These are phyloP conservation scores for Hippocampus guttulatus DNA, from an alignment of 2,113 vertebrate species.

Conservation along the genomic window DNA sequence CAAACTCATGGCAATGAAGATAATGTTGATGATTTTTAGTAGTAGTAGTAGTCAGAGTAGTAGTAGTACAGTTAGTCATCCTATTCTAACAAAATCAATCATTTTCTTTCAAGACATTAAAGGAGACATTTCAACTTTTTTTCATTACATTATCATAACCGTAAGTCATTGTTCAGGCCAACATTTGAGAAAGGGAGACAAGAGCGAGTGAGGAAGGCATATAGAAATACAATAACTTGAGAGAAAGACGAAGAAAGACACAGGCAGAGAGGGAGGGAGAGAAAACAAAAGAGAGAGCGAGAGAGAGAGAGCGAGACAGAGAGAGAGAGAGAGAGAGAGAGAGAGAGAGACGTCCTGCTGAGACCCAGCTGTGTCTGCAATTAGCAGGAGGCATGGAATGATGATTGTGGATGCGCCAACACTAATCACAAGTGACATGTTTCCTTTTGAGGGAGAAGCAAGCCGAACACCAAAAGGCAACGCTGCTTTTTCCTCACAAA, in stretches of 20 bases:
- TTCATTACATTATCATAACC: neutral
- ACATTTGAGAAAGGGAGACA: neutral
- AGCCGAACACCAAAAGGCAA: slow-evolving; percentile 65
- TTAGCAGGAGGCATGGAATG: slow-evolving; percentile 99
- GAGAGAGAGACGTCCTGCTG: slow-evolving; percentile 77
- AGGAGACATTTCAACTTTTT: neutral
- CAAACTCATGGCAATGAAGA: too few relatives aligned
- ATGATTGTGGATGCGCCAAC: slow-evolving; percentile 96
- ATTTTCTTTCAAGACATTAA: neutral
- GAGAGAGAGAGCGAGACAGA: neutral
- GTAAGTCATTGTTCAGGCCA: neutral
- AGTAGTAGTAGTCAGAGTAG: too few relatives aligned
- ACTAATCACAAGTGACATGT: slow-evolving; percentile 97
- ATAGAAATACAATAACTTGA: neutral
- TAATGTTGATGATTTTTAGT: too few relatives aligned
- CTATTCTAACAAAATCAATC: too few relatives aligned
- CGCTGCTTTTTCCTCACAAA: slow-evolving; percentile 50
- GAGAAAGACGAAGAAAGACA: slow-evolving; percentile 8
- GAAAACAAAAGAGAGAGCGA: too few relatives aligned
- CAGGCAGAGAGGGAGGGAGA: slow-evolving; percentile 7
- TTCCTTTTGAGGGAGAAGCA: slow-evolving; percentile 78
- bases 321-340: slow-evolving; percentile 1
- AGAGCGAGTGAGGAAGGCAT: neutral
- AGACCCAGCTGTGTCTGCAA: slow-evolving; percentile 99
- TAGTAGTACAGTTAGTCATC: too few relatives aligned